These are phyloP conservation scores for Malurus elegans DNA, from an alignment of 2,113 vertebrate species.

Conservation along the genomic window DNA sequence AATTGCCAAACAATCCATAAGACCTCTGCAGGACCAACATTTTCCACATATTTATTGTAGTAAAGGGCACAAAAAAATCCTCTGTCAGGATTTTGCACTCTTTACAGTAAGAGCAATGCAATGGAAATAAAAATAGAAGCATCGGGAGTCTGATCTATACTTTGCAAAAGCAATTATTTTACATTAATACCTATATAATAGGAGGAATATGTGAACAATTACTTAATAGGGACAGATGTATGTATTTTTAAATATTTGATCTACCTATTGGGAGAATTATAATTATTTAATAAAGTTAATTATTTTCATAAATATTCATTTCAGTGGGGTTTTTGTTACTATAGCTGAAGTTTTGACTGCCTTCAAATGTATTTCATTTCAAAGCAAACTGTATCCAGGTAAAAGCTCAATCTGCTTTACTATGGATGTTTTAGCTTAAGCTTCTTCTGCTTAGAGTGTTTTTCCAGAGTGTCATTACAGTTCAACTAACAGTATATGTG, in stretches of 20 bases:
- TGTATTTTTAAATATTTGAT: neutral
- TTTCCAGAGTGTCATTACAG: neutral
- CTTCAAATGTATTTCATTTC: neutral
- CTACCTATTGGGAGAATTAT: neutral
- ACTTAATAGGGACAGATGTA: neutral
- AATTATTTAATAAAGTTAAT: neutral
- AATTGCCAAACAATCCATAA: neutral
- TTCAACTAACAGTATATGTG: neutral
- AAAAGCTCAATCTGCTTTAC: neutral
- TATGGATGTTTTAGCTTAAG: neutral
- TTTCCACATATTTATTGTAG: neutral
- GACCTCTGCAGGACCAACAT: neutral
- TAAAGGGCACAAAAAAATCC: neutral
- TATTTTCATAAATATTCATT: neutral
- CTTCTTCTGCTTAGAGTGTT: neutral
- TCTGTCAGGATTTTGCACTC: neutral
- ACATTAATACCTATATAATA: neutral
- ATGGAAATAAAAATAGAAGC: neutral
- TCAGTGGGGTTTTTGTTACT: neutral
- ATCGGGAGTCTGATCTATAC: neutral
- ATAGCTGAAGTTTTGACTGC: neutral
- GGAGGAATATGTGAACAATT: neutral
- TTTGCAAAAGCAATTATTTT: neutral
- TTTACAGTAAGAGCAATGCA: neutral
- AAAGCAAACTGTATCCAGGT: neutral